Evolutionary conservation across 1,140 invertebrate species (phyloP).

Genomic region (Dryas iulia): DNA sequence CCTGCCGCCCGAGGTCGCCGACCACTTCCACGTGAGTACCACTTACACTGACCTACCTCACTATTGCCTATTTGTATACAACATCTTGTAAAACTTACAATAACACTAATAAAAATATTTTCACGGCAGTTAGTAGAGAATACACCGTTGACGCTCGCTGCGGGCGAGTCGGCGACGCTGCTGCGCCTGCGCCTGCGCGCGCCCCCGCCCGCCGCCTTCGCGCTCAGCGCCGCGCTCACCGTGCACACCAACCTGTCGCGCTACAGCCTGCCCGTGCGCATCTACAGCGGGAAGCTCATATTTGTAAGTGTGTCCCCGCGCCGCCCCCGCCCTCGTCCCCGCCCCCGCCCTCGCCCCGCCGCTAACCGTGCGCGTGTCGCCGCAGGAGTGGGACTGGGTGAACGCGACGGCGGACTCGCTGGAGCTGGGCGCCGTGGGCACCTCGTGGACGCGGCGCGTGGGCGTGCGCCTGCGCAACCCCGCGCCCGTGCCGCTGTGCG

Average conservation of each 20-base stretch:
- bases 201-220: constrained; percentile 21
- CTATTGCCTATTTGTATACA: background rate
- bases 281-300: constrained; percentile 56
- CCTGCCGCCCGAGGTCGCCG: constrained; percentile 31
- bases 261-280: constrained; percentile 50
- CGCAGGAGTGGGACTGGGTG: constrained; percentile 63
- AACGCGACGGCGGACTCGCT: constrained; percentile 40
- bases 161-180: constrained; percentile 24
- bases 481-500: constrained; percentile 50
- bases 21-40: constrained; percentile 44
- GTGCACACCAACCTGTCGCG: constrained; percentile 59
- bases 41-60: too few species aligned
- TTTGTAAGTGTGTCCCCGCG: constrained; percentile 52
- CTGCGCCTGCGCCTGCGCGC: constrained; percentile 33
- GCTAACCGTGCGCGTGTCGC: background rate
- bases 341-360: background rate
- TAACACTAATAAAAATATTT: background rate
- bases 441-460: constrained; percentile 53
- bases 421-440: constrained; percentile 58
- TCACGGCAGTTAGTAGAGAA: constrained; percentile 25
- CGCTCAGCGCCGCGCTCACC: constrained; percentile 42
- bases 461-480: constrained; percentile 46
- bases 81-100: background rate
- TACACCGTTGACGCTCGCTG: constrained; percentile 28
- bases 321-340: background rate